Base-by-base conservation (phyloP, 2,797 vertebrate genomes). In the Staurois parvus region DNA sequence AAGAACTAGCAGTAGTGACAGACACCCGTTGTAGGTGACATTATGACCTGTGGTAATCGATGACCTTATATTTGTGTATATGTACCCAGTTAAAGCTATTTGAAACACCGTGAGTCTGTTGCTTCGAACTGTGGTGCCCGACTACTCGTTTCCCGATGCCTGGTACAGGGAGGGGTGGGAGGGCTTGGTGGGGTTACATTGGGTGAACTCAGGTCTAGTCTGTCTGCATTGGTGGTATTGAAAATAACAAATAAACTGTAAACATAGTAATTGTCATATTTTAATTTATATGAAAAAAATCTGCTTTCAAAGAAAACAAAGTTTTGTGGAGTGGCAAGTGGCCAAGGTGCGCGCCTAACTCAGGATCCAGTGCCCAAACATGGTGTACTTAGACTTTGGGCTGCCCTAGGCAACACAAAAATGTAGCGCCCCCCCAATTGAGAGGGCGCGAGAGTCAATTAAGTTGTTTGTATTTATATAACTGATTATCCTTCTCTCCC, bases 51-150 rank as follows among this genome's bases (percentile, higher is more conserved):
- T 79, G 12, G 10, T 62, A 64, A 67, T 19, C 29, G 4, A 52
- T 52, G 48, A 52, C 48, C 3, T 52, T 74, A 26, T 48, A 29
- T 73, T 24, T 40, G 32, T 72, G 32, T 34, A 42, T 42, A n/a
- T 26, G 32, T 28, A 42, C n/a, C 19, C 7, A 64, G 59, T 64
- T 68, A 24, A 28, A 8, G 3, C 37, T 45, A 26, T 79, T 52
- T 70, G n/a, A 34, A n/a, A 68, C 66, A n/a, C 66, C 52, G 68
- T 72, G 70, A 40, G 37, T 79, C n/a, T n/a, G n/a, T n/a, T 56
- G 9, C 26, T 45, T n/a, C 12, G n/a, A 9, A 64, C 59, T 64
- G 21, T 64, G 59, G 59, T 64, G 59, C 21, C 21, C 24, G n/a
- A n/a, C n/a, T n/a, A 64, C 24, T 64, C 26, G 59, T 64, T 64